These are phyloP conservation scores for Halictus quadricinctus DNA, from an alignment of 2,888 invertebrate genomes.

Conservation along the genomic window DNA sequence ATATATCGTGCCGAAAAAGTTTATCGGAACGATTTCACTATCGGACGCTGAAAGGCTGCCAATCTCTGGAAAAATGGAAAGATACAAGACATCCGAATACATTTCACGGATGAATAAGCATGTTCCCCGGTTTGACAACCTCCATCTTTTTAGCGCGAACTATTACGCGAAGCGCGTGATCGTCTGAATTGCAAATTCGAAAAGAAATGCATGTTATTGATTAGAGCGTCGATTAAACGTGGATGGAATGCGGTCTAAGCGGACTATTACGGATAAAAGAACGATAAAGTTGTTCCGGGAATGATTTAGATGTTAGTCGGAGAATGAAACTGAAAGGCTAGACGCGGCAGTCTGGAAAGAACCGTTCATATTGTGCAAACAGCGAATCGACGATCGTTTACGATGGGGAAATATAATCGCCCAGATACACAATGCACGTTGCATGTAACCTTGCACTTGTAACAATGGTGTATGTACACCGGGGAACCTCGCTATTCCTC, in stretches of 20 bases:
- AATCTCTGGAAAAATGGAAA: neutral
- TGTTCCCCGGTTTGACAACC: neutral
- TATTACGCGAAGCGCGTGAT: neutral
- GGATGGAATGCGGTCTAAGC: conserved; percentile 7
- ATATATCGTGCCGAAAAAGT: too few relatives aligned
- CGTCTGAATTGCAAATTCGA: neutral
- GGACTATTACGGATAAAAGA: conserved; percentile 3
- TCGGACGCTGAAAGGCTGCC: neutral
- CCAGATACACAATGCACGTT: conserved; percentile 60
- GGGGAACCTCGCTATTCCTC: conserved; percentile 26
- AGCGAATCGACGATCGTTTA: conserved; percentile 58
- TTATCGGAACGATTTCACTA: too few relatives aligned
- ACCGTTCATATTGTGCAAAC: conserved; percentile 51
- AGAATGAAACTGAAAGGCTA: conserved; percentile 34
- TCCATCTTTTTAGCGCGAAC: neutral
- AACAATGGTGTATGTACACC: conserved; percentile 57
- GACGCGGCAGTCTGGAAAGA: conserved; percentile 41
- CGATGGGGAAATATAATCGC: conserved; percentile 61
- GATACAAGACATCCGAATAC: neutral
- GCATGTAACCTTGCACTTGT: conserved; percentile 69
- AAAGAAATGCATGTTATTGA: neutral
- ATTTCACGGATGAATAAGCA: neutral
- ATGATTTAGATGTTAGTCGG: conserved; percentile 18
- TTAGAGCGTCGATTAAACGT: neutral
- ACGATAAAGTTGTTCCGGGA: conserved; percentile 17